Base-by-base conservation (phyloP, 2,113 vertebrate species). In the Psittacula cyanocephala region DNA sequence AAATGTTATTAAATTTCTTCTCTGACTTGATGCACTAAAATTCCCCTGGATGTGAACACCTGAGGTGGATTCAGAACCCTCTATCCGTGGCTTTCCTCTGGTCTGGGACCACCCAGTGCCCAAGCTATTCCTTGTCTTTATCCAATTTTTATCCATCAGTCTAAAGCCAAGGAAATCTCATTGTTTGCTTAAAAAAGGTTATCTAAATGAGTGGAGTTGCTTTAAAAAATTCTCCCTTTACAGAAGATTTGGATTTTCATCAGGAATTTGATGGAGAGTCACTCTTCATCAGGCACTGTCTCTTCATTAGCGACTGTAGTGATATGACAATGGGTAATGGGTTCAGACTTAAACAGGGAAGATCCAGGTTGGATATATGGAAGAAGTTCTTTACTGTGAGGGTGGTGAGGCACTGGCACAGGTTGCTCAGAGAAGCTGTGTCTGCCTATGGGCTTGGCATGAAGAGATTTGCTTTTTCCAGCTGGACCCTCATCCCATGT, bases 401-500 rank as follows among this genome's bases (percentile, higher is more conserved):
- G 33, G 22, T 59, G 33, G 6, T 16, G 33, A 59, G 33, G 57
- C 57, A 16, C 57, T 59, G 33, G 22, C 33, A 59, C 22, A 35
- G 33, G 22, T 24, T 35, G 57, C 57, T 13, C 57, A 59, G 33
- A 15, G 33, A 59, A 59, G 57, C 22, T 35, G 33, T 59, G 33
- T 13, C 13, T 59, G 22, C 17, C 23, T 49, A 37, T 9, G n/a
- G 43, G 22, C 31, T 75, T 68, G 59, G 14, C 35, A 31, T 10
- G 47, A 33, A 76, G 11, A 78, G 2, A 7, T 55, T 35, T 17
- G 22, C 11, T 44, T 65, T 49, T 80, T 35, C 46, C 5, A 13
- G 7, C 17, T 41, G 3, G 41, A 57, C 10, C 50, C 15, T 7
- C 25, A 65, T 39, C 16, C 64, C 27, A 8, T 0, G 0, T 0